These are phyloP conservation scores for Cossypha caffra DNA, from an alignment of 2,797 vertebrate genomes.

Conservation along the genomic window DNA sequence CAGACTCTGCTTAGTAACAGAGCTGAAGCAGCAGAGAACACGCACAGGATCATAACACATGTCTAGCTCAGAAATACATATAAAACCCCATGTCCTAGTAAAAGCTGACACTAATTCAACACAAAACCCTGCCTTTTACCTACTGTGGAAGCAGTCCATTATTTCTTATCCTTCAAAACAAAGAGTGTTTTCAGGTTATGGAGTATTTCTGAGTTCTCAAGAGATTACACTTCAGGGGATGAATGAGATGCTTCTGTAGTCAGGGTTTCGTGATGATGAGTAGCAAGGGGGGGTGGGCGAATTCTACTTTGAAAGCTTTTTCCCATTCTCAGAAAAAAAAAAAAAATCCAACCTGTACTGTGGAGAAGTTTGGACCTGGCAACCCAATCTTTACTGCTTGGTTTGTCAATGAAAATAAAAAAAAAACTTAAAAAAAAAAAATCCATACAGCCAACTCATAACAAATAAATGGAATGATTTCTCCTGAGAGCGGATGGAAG, in stretches of 20 bases:
- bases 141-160: conserved; percentile 22
- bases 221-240: conserved; percentile 25
- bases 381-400: conserved; percentile 52
- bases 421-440: conserved; percentile 54
- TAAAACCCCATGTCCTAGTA: not conserved
- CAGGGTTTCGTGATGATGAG: not conserved
- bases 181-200: conserved; percentile 18
- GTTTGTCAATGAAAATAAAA: conserved; percentile 68
- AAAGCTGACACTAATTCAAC: conserved; percentile 50
- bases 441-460: conserved; percentile 47
- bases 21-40: not conserved
- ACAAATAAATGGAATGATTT: conserved; percentile 60
- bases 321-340: not conserved
- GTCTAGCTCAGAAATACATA: conserved; percentile 27
- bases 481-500: conserved; percentile 27
- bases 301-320: conserved; percentile 39
- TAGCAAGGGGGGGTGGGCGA: not conserved
- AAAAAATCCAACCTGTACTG: not conserved
- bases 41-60: not conserved
- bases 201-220: conserved; percentile 26
- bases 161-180: conserved; percentile 44
- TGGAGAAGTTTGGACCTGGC: not conserved
- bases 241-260: not conserved
- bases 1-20: not conserved
- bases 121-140: conserved; percentile 25